Evolutionary conservation across 2,797 vertebrate genomes (phyloP).

Genomic region (Oreonectes daqikongensis): DNA sequence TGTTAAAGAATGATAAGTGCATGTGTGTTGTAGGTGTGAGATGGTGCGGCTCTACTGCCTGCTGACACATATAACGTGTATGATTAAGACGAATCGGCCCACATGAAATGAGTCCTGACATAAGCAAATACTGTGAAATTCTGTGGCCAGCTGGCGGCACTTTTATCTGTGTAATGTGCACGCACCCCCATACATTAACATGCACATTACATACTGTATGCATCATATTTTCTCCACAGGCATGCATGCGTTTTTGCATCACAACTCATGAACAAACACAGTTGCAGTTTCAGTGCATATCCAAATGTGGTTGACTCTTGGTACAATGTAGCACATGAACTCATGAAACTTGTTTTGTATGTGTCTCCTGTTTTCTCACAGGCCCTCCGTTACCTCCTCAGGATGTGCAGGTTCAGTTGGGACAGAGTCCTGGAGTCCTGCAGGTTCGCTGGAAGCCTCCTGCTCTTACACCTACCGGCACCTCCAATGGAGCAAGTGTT

Average conservation of each 20-base stretch:
- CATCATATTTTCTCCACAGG: slow-evolving; percentile 19
- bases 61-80: slow-evolving; percentile 54
- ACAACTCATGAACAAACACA: not conserved
- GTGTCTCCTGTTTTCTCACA: slow-evolving; percentile 61
- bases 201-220: slow-evolving; percentile 2
- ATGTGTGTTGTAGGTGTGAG: slow-evolving; percentile 32
- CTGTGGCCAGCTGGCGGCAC: slow-evolving; percentile 52
- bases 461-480: slow-evolving; percentile 82
- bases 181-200: slow-evolving; percentile 20
- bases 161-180: slow-evolving; percentile 24
- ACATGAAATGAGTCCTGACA: slow-evolving; percentile 62
- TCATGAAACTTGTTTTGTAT: not conserved
- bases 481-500: slow-evolving; percentile 92
- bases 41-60: slow-evolving; percentile 42
- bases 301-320: not conserved
- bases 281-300: not conserved
- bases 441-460: slow-evolving; percentile 94
- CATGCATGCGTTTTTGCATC: slow-evolving; percentile 8
- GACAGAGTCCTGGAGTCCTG: slow-evolving; percentile 79
- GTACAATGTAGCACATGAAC: not conserved
- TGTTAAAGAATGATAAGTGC: not conserved
- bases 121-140: slow-evolving; percentile 58
- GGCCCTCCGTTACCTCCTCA: slow-evolving; percentile 93
- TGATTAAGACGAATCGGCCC: slow-evolving; percentile 66
- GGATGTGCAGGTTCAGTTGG: slow-evolving; percentile 86